Base-by-base conservation (phyloP, 2,797 vertebrate genomes). In the Selene dorsalis region DNA sequence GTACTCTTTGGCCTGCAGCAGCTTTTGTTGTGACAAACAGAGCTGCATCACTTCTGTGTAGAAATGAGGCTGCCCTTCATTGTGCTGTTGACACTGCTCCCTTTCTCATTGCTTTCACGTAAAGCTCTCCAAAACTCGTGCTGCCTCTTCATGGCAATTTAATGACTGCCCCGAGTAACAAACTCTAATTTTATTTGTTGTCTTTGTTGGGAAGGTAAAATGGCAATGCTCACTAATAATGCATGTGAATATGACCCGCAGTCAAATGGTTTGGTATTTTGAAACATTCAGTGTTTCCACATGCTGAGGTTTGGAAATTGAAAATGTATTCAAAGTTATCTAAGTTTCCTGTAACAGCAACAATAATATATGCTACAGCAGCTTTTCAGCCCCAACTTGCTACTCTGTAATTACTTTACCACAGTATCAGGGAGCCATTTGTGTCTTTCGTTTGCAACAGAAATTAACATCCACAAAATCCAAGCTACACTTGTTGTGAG, bases 61-160 rank as follows among this genome's bases (percentile, higher is more conserved):
- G 45, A 79, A 87, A 87, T 83, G 59, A 75, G 67, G 70, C 64
- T 20, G 57, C 47, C 66, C 52, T 75, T 73, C 62, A 72, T 81
- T 75, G 70, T 77, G 18, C 63, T 73, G 58, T 77, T 84, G 75
- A 89, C 72, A 63, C 60, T 24, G 63, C 55, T 75, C 48, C 18
- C 22, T 73, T 80, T 72, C 26, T 64, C 22, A 75, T 41, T 80
- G 50, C 56, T 35, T 79, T 82, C 55, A 75, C 24, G 24, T 50
- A 30, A 71, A 60, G 32, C 66, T 66, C 52, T 70, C 63, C n/a
- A 69, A 84, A 73, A 50, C 85, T 80, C 86, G 74, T 55, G 65
- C 65, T 71, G 43, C 55, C 89, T 85, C 63, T 85, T 89, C 84
- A 91, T 79, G 82, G 73, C 84, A 86, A 85, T 92, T 93, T 94